Evolutionary conservation across 1,140 invertebrate species (phyloP), one percentile per base, ranked within the genome.

Genomic region (Drosophila kanapiae): DNA sequence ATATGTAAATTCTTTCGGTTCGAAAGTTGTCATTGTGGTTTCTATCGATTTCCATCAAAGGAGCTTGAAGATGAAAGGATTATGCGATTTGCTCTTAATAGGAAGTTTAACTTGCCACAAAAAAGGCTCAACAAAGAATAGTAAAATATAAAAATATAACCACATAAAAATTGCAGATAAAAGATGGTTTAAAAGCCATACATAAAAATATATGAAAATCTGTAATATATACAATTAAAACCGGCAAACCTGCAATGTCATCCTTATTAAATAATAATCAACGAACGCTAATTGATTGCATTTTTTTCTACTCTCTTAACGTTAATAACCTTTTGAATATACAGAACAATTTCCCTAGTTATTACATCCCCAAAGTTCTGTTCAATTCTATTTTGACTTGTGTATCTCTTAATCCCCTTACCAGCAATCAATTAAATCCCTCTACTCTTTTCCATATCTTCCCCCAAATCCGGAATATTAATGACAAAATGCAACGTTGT

Each of bases 1-100:
- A 76, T 77, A 85, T 84, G 81, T 59, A 84, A 84, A 84, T 84
- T 65, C 67, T 61, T 61, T 60, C 29, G 54, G 29, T 45, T 72
- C 47, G 47, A 51, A 61, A 71, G 53, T 85, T 85, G 78, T 85
- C 82, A 49, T 77, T 72, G 72, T 31, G 59, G 65, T 71, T 62
- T 54, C 38, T 40, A 16, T 56, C 56, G 27, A 60, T 42, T 53
- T 42, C 27, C 27, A 54, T 60, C 47, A 23, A 62, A 48, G 62
- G 29, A 10, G 29, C 31, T 35, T 37, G 18, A 27, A 33, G 11
- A 40, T 43, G 35, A 54, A 61, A 43, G 18, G 9, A 42, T 64
- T 53, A 45, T 37, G 16, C 27, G 33, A 40, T 31, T 38, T 57
- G 4, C 31, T 18, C 29, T 0, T 8, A 18, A 54, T 23, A 33